Conservation (phyloP, 2,888 invertebrate genomes). For the Drosophila multiciliata region DNA sequence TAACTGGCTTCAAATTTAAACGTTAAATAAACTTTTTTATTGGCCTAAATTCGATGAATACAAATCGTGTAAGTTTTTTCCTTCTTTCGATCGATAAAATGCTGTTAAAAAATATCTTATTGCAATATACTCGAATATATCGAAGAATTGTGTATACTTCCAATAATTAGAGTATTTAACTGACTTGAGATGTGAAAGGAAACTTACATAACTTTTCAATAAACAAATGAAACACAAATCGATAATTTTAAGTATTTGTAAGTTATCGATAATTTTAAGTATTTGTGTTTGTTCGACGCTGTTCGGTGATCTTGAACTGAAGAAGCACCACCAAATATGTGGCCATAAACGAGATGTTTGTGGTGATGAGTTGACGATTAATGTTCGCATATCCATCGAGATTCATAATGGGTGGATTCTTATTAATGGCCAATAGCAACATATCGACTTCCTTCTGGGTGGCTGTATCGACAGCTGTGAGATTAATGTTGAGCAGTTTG, state of each 20-base stretch:
- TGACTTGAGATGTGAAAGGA: neutral
- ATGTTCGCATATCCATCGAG: slow-evolving; percentile 90
- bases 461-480: slow-evolving; percentile 88
- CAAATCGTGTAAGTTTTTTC: neutral
- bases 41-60: neutral
- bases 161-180: neutral
- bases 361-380: slow-evolving; percentile 89
- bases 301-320: slow-evolving; percentile 89
- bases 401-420: slow-evolving; percentile 92
- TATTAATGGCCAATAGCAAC: slow-evolving; percentile 90
- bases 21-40: neutral
- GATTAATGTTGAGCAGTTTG: slow-evolving; percentile 88
- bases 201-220: neutral
- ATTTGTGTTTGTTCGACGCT: slow-evolving; percentile 57
- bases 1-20: neutral
- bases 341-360: slow-evolving; percentile 90
- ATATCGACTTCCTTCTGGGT: slow-evolving; percentile 90
- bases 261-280: neutral
- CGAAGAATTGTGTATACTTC: no score
- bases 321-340: slow-evolving; percentile 90
- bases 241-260: neutral
- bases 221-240: neutral
- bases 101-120: neutral
- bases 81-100: neutral
- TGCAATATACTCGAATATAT: no score